phyloP scores from a whole-genome alignment of 2,888 invertebrate species.

The Lordiphosa andalusiaca region DNA sequence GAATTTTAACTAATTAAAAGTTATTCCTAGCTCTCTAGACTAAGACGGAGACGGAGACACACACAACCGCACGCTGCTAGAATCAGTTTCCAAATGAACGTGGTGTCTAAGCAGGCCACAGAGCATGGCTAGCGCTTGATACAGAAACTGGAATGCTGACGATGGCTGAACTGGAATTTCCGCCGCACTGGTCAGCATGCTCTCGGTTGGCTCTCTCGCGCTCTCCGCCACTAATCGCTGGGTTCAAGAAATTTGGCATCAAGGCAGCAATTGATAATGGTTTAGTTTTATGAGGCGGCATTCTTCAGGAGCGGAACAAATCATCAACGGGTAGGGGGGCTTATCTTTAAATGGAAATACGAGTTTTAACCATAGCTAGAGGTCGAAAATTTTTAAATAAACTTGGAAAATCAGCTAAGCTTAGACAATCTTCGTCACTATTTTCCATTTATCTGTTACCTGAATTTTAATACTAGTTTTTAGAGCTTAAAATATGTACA shows the following conservation, averaged over 20 bases:
- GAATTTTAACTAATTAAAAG: conserved; percentile 3
- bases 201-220: conserved; percentile 1
- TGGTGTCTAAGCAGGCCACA: conserved; percentile 1
- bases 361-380: no score
- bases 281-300: background rate
- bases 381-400: no score
- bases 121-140: conserved; percentile 32
- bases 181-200: conserved; percentile 30
- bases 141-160: conserved; percentile 34
- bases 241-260: no score
- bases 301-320: background rate
- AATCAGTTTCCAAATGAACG: conserved; percentile 55
- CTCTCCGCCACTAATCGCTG: conserved; percentile 1
- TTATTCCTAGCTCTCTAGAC: background rate
- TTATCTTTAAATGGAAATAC: no score
- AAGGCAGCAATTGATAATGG: background rate
- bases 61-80: conserved; percentile 46
- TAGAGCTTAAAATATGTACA: no score
- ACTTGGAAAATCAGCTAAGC: no score
- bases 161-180: conserved; percentile 30
- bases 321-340: no score
- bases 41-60: conserved; percentile 13
- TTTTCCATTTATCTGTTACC: no score
- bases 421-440: no score
- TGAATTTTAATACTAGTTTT: no score